A percentile compares a stretch with the other conserved stretches of the same genome.
phyloP scores from a whole-genome alignment of 2,888 invertebrate species.

The Lycocerus yunnanus region DNA sequence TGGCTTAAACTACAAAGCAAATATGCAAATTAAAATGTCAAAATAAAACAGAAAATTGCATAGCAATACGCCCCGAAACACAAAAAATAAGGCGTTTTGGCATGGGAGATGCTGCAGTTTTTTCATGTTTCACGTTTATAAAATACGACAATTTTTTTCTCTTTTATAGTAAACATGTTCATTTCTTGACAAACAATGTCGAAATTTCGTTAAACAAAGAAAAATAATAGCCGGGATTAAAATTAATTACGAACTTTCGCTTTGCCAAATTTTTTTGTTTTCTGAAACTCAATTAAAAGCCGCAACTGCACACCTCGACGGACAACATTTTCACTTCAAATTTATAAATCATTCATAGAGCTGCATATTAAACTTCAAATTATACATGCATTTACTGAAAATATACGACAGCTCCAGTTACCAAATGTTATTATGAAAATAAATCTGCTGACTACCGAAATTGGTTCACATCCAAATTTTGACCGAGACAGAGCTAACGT shows the following conservation, averaged over 20 bases:
- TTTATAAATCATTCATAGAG: not conserved
- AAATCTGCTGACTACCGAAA: conserved; percentile 8
- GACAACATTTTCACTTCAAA: not conserved
- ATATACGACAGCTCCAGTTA: conserved; percentile 15
- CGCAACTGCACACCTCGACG: not conserved
- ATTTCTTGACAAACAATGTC: conserved; percentile 7
- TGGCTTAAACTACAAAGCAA: conserved; percentile 14
- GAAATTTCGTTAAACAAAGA: conserved; percentile 3
- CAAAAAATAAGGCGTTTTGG: not conserved
- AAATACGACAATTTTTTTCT: not conserved
- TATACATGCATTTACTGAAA: conserved; percentile 2
- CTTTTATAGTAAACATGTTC: not conserved
- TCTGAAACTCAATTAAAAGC: not conserved
- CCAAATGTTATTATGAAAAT: conserved; percentile 17
- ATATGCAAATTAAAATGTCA: conserved; percentile 15
- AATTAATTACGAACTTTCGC: not conserved
- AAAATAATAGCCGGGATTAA: not conserved
- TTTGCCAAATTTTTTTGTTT: not conserved
- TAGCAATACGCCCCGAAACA: not conserved
- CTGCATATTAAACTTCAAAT: not conserved
- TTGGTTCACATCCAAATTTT: conserved; percentile 22
- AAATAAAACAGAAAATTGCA: conserved; percentile 19
- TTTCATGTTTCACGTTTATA: not conserved
- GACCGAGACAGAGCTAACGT: not conserved
- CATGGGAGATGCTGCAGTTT: not conserved